Evolutionary conservation across 1,140 invertebrate species (phyloP), one percentile per base, ranked within the genome.

Genomic region (Vanessa atalanta): DNA sequence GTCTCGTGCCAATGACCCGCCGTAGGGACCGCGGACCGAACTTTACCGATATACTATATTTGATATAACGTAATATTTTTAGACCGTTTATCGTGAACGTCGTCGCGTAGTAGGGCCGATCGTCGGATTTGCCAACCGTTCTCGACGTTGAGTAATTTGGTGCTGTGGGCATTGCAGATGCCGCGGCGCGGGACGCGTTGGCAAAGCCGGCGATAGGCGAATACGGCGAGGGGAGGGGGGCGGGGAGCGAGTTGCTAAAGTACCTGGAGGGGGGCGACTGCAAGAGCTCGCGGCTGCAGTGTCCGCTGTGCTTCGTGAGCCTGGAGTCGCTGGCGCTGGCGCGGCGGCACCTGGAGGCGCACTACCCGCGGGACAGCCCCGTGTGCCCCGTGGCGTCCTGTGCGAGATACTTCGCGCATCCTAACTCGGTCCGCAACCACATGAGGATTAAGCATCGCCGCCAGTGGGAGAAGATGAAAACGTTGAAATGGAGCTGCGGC

Each of bases 381-480:
- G 94, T 95, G 51, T 97, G 96, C 91, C 96, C 96, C 11, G 96
- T 97, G 48, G 91, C 94, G 26, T 93, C 94, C 64, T 97, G 96
- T 86, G 94, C 95, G 50, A 94, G 96, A 76, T 94, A 94, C 71
- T 97, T 97, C 89, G 94, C 95, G 51, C 96, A 97, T 91, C 96
- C 96, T 8, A 97, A 97, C 89, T 96, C 96, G 51, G 96, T 97
- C 47, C 94, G 96, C 75, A 97, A 97, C 89, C 96, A 97, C 88
- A 97, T 97, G 96, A 93, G 96, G 74, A 94, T 96, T 75, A 97
- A 97, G 89, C 96, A 97, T 89, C 94, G 95, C 1, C 89, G 94
- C 73, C 95, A 96, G 83, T 97, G 96, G 96, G 95, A 96, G 79
- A 94, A 95, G 83, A 97, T 97, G 94, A 97, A 97, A 90, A 95